A percentile compares a stretch with the other conserved stretches of the same genome.
These are phyloP conservation scores for Limnodromus scolopaceus DNA, from an alignment of 2,797 vertebrate species.

Conservation along the genomic window DNA sequence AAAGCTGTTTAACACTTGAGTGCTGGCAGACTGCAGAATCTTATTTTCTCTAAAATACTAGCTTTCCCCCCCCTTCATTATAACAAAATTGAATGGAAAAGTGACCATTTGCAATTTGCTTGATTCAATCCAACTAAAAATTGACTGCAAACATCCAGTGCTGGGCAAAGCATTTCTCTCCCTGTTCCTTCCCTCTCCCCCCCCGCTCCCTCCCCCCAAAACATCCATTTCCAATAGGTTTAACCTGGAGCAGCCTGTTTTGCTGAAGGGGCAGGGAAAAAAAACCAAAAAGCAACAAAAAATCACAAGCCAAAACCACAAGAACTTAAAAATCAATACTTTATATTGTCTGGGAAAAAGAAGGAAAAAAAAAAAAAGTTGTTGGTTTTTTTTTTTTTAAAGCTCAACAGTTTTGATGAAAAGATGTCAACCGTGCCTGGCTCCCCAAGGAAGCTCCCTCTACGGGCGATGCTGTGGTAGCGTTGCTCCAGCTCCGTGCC, in stretches of 20 bases:
- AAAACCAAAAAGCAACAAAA: too few relatives aligned
- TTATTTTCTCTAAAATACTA: background rate
- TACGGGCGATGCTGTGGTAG: slow-evolving; percentile 23
- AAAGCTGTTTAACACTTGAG: slow-evolving; percentile 23
- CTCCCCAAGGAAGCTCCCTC: slow-evolving; percentile 60
- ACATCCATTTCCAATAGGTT: background rate
- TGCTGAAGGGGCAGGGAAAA: background rate
- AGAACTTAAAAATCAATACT: slow-evolving; percentile 9
- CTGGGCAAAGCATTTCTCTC: background rate
- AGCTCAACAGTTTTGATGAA: background rate
- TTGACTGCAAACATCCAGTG: background rate
- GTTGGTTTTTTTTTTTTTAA: background rate
- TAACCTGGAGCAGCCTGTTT: background rate
- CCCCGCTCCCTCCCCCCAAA: accelerated
- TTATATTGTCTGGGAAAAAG: background rate
- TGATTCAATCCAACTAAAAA: background rate
- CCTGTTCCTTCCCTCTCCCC: accelerated
- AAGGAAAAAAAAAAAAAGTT: too few relatives aligned
- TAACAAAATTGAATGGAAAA: background rate
- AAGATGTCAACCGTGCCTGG: background rate
- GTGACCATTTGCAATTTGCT: background rate
- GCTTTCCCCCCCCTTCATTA: background rate
- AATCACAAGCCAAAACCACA: background rate
- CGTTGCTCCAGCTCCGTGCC: background rate
- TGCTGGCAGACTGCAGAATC: background rate